These are phyloP conservation scores for Bubo bubo DNA, from an alignment of 2,113 vertebrate genomes.

Conservation along the genomic window DNA sequence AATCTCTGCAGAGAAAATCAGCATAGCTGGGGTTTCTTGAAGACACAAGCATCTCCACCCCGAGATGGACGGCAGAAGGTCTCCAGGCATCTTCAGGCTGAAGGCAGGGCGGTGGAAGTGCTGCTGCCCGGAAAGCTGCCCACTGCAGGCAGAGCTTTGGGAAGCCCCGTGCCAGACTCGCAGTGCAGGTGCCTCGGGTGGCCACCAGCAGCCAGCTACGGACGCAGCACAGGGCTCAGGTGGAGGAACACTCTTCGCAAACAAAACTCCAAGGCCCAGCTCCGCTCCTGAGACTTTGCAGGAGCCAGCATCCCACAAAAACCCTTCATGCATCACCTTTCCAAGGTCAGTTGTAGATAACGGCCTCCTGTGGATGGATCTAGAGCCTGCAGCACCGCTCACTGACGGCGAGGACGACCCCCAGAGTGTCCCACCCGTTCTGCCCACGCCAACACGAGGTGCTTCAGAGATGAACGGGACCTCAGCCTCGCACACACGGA, in stretches of 20 bases:
- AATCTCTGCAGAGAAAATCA: neutral
- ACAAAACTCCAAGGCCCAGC: neutral
- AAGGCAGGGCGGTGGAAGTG: neutral
- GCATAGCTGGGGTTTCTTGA: neutral
- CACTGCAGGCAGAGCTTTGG: neutral
- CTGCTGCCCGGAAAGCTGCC: neutral
- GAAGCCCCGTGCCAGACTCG: neutral
- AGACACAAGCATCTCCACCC: neutral
- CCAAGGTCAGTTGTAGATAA: accelerated
- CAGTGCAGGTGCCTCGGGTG: neutral
- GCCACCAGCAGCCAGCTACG: neutral
- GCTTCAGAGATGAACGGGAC: neutral
- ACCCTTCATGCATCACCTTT: neutral
- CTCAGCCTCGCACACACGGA: neutral
- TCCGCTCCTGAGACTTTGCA: neutral
- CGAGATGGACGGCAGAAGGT: neutral
- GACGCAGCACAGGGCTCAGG: neutral
- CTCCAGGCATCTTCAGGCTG: neutral
- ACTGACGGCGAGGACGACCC: accelerated
- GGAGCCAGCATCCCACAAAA: neutral
- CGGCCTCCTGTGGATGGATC: neutral
- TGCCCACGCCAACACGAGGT: accelerated
- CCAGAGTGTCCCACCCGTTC: neutral
- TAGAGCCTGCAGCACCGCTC: neutral
- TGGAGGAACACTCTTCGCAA: neutral